phyloP scores from a whole-genome alignment of 2,888 invertebrate species.

The Xestia c-nigrum region DNA sequence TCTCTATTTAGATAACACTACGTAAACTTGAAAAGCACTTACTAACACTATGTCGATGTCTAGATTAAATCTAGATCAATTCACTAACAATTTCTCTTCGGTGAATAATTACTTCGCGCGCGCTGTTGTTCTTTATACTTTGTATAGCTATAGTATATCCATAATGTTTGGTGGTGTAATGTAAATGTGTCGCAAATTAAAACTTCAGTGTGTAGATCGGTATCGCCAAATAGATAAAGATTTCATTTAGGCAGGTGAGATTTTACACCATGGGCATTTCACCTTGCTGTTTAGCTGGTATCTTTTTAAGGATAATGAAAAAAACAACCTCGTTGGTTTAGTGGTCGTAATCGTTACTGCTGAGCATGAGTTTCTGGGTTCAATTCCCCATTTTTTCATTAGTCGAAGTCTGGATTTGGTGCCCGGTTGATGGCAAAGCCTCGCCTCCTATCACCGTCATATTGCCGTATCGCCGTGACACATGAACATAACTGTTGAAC shows the following conservation, averaged over 20 bases:
- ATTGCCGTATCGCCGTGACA: not conserved
- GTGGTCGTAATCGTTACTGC: too few relatives aligned
- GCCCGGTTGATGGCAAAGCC: not conserved
- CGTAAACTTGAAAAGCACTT: conserved; percentile 66
- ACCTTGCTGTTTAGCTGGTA: not conserved
- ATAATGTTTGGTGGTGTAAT: not conserved
- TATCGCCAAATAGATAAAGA: not conserved
- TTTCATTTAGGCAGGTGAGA: not conserved
- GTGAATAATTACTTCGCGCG: conserved; percentile 79
- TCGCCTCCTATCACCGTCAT: not conserved
- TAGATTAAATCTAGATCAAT: conserved; percentile 79
- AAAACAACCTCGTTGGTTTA: too few relatives aligned
- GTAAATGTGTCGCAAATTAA: not conserved
- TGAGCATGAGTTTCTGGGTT: too few relatives aligned
- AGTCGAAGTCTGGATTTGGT: too few relatives aligned
- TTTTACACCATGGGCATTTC: not conserved
- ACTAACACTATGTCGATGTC: conserved; percentile 68
- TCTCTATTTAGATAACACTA: conserved; percentile 32
- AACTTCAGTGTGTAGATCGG: conserved; percentile 4
- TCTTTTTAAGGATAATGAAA: not conserved
- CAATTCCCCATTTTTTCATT: too few relatives aligned
- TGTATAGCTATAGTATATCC: not conserved
- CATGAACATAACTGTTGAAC: not conserved
- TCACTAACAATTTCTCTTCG: conserved; percentile 75
- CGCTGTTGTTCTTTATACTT: conserved; percentile 50